Evolutionary conservation across 1,140 invertebrate genomes (phyloP).

Genomic region (Drosophila varians): DNA sequence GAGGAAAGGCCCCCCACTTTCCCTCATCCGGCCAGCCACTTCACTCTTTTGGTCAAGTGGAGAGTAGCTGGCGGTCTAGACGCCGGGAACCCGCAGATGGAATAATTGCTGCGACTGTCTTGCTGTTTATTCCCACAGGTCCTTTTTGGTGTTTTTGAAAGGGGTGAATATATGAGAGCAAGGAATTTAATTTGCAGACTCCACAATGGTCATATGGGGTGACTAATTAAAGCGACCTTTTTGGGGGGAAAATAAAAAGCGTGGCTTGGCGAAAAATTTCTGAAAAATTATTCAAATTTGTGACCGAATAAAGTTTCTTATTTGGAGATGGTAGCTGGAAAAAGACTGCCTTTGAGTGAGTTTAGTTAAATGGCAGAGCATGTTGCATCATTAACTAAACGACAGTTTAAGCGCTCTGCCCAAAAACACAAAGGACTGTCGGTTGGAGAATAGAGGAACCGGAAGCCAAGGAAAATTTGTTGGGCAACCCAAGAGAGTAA

Average conservation of each 20-base stretch:
- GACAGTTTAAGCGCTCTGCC: slow-evolving; percentile 67
- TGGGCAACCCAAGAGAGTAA: slow-evolving; percentile 23
- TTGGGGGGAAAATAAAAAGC: neutral
- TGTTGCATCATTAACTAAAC: slow-evolving; percentile 75
- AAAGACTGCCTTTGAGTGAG: slow-evolving; percentile 1
- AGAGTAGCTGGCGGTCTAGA: slow-evolving; percentile 35
- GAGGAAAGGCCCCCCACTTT: slow-evolving; percentile 31
- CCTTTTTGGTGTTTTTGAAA: slow-evolving; percentile 32
- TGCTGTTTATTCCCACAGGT: slow-evolving; percentile 15
- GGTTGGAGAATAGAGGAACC: slow-evolving; percentile 18
- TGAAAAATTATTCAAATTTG: neutral
- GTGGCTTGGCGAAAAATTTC: neutral
- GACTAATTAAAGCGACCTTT: slow-evolving; percentile 28
- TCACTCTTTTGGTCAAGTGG: slow-evolving; percentile 17
- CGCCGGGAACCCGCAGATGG: slow-evolving; percentile 38
- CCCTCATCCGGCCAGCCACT: slow-evolving; percentile 4
- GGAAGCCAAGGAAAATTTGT: slow-evolving; percentile 33
- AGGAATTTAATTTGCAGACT: slow-evolving; percentile 38
- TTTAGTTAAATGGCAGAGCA: slow-evolving; percentile 50
- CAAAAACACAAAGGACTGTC: slow-evolving; percentile 10
- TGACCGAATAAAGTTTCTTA: neutral
- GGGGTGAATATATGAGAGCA: slow-evolving; percentile 19
- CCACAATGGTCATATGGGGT: slow-evolving; percentile 16
- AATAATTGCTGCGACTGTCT: slow-evolving; percentile 39
- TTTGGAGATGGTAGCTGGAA: too few species aligned